phyloP scores from a whole-genome alignment of 2,888 invertebrate genomes.

The Cotesia congregata region DNA sequence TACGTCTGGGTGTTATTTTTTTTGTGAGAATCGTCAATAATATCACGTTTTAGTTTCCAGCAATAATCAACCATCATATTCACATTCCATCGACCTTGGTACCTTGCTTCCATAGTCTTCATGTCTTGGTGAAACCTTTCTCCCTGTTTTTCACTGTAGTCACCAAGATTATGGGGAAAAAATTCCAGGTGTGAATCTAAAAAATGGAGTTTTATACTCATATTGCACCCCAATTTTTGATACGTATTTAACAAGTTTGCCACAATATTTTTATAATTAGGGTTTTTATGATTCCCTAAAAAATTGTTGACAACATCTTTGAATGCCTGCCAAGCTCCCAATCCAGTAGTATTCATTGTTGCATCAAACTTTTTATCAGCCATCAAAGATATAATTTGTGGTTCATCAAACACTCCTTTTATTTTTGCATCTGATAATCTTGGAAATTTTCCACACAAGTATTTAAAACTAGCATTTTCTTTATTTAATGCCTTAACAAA shows the following conservation, averaged over 20 bases:
- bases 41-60: constrained; percentile 51
- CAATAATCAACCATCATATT: constrained; percentile 57
- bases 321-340: constrained; percentile 18
- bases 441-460: constrained; percentile 31
- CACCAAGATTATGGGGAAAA: constrained; percentile 22
- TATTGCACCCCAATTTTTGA: constrained; percentile 18
- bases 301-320: constrained; percentile 19
- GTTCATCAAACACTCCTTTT: constrained; percentile 40
- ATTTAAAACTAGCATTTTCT: constrained; percentile 28
- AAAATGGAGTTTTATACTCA: constrained; percentile 30
- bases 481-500: constrained; percentile 47
- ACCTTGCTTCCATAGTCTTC: constrained; percentile 11
- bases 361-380: constrained; percentile 34
- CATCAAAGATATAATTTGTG: constrained; percentile 38
- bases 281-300: constrained; percentile 11
- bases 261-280: constrained; percentile 7
- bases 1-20: too few relatives aligned
- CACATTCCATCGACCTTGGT: constrained; percentile 21
- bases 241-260: constrained; percentile 2
- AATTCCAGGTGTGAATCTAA: constrained; percentile 19
- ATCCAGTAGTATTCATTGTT: not conserved
- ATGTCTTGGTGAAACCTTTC: constrained; percentile 32
- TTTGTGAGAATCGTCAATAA: not conserved
- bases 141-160: constrained; percentile 24
- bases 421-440: constrained; percentile 36